These are phyloP conservation scores for Leptinotarsa texana DNA, from an alignment of 1,140 invertebrate species.

Conservation along the genomic window DNA sequence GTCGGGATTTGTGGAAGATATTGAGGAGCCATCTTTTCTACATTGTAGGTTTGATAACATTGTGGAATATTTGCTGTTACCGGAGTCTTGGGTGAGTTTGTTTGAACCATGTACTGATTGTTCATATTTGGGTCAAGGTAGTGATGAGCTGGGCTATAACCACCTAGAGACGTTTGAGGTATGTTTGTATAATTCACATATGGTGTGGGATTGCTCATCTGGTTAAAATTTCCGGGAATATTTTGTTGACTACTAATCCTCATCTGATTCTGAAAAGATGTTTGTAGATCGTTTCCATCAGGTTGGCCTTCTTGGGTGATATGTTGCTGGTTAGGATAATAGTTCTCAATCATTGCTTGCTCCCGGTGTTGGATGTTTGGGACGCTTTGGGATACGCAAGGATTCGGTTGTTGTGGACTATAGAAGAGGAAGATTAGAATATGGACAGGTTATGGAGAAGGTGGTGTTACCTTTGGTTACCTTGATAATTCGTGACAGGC, in stretches of 20 bases:
- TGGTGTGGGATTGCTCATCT: neutral
- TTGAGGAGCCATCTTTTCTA: no score
- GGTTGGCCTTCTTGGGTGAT: neutral
- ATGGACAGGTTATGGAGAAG: neutral
- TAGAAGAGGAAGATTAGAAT: conserved; percentile 1
- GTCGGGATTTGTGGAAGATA: no score
- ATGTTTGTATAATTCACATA: neutral
- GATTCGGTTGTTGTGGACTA: conserved; percentile 12
- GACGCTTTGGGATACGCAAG: conserved; percentile 24
- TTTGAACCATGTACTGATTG: no score
- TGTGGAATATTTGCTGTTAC: no score
- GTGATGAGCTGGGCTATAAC: neutral
- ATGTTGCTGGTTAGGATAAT: neutral
- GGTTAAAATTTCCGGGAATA: neutral
- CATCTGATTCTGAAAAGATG: neutral
- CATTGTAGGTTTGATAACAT: no score
- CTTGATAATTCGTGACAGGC: conserved; percentile 31
- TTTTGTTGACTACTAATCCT: neutral
- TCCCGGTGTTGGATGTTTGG: conserved; percentile 23
- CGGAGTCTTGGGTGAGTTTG: no score
- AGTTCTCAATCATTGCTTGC: neutral
- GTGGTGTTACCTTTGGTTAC: neutral
- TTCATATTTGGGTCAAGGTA: no score
- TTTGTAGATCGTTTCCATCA: neutral
- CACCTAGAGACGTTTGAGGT: neutral